phyloP scores from a whole-genome alignment of 2,113 vertebrate genomes.

The Calyptommatus sinebrachiatus region DNA sequence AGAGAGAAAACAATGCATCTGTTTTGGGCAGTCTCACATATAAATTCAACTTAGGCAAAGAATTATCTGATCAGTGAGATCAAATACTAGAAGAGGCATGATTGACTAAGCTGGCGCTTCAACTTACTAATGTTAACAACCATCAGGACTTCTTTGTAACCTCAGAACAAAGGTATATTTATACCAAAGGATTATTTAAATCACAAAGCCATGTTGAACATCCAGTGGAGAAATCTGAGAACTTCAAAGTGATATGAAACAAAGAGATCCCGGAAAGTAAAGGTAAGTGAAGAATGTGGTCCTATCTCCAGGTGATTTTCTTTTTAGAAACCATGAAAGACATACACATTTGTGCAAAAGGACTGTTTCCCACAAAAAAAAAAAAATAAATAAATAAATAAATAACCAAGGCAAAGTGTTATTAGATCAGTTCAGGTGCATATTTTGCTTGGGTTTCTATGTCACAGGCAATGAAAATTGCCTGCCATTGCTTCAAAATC shows the following conservation, averaged over 20 bases:
- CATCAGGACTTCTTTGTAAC: conserved; percentile 11
- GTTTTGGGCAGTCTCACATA: neutral
- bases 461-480: neutral
- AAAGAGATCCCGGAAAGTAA: neutral
- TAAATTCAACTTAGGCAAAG: conserved; percentile 17
- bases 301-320: neutral
- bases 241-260: neutral
- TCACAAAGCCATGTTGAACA: conserved; percentile 17
- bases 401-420: neutral
- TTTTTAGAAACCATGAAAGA: neutral
- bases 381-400: too few species aligned
- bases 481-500: neutral
- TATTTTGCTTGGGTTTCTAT: neutral
- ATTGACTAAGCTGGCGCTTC: neutral
- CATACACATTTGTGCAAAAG: conserved; percentile 7
- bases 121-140: conserved; percentile 1
- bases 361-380: conserved; percentile 15
- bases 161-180: conserved; percentile 5
- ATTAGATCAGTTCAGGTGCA: neutral
- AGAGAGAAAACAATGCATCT: conserved; percentile 1
- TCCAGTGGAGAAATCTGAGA: conserved; percentile 12
- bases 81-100: conserved; percentile 16
- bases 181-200: conserved; percentile 30
- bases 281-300: neutral
- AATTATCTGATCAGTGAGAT: conserved; percentile 10